phyloP scores from a whole-genome alignment of 2,797 vertebrate species.

The Hybognathus amarus region DNA sequence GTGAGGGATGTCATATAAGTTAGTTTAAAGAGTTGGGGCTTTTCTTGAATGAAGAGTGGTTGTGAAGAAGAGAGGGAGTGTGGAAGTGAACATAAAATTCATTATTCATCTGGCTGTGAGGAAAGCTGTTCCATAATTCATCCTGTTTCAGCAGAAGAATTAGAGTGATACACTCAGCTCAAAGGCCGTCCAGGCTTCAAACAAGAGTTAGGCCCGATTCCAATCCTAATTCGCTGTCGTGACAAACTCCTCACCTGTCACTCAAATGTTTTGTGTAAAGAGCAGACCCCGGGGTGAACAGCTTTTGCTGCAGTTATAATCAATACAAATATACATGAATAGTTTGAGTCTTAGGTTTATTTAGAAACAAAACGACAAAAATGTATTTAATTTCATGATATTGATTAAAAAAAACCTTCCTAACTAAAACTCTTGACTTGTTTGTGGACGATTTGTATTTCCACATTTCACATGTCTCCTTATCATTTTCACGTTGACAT shows the following conservation, averaged over 20 bases:
- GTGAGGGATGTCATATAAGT: slow-evolving; percentile 3
- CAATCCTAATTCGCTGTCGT: not conserved
- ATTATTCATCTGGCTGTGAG: slow-evolving; percentile 52
- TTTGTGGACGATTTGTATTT: too few species aligned
- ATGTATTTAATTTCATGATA: too few species aligned
- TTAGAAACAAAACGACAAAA: too few species aligned
- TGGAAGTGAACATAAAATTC: slow-evolving; percentile 27
- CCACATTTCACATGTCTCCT: too few species aligned
- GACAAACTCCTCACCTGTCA: not conserved
- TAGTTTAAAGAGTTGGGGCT: slow-evolving; percentile 5
- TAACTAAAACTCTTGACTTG: too few species aligned
- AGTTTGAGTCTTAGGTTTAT: too few species aligned
- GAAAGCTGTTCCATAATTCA: slow-evolving; percentile 59
- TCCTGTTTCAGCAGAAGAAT: slow-evolving; percentile 40
- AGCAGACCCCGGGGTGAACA: not conserved
- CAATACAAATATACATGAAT: not conserved
- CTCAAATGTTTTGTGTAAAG: not conserved
- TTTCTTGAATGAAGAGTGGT: slow-evolving; percentile 13
- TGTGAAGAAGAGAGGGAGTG: not conserved
- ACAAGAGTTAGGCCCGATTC: not conserved
- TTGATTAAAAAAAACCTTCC: too few species aligned
- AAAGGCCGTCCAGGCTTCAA: not conserved
- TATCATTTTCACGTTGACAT: not conserved
- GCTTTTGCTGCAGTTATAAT: not conserved
- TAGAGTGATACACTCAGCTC: slow-evolving; percentile 43